Evolutionary conservation across 2,888 invertebrate species (phyloP).

Genomic region (Labia minor): DNA sequence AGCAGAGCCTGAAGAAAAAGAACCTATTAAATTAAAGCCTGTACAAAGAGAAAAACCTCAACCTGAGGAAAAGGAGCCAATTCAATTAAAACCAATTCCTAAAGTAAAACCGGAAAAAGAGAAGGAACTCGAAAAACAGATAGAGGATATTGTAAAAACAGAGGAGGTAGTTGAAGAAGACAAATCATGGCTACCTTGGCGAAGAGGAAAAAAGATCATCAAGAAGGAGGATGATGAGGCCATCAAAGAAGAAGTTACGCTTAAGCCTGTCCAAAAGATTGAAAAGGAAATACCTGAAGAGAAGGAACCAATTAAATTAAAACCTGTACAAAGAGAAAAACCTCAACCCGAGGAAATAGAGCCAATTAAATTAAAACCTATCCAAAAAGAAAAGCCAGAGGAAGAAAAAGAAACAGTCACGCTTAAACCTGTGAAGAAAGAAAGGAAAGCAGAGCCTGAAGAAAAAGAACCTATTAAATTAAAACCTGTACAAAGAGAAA

Average conservation of each 20-base stretch:
- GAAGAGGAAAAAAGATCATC: slow-evolving; percentile 32
- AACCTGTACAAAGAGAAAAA: slow-evolving; percentile 20
- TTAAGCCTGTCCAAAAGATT: slow-evolving; percentile 32
- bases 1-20: slow-evolving; percentile 28
- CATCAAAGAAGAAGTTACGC: slow-evolving; percentile 34
- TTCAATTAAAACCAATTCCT: too few species aligned
- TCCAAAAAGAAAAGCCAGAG: slow-evolving; percentile 26
- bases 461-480: slow-evolving; percentile 26
- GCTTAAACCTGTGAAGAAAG: slow-evolving; percentile 31
- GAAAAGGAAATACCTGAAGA: slow-evolving; percentile 30
- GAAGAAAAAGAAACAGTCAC: slow-evolving; percentile 31
- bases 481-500: slow-evolving; percentile 21
- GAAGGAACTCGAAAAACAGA: not conserved
- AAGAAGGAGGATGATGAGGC: slow-evolving; percentile 33
- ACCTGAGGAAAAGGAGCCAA: slow-evolving; percentile 22
- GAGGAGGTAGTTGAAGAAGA: slow-evolving; percentile 26
- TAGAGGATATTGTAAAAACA: slow-evolving; percentile 24
- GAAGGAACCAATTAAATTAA: slow-evolving; percentile 25
- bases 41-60: slow-evolving; percentile 24
- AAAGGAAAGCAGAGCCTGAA: slow-evolving; percentile 31
- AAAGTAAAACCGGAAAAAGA: too few species aligned
- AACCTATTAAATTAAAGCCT: slow-evolving; percentile 26
- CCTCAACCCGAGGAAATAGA: slow-evolving; percentile 21
- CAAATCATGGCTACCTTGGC: slow-evolving; percentile 30
- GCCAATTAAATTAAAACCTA: slow-evolving; percentile 23